A percentile compares a stretch with the other conserved stretches of the same genome.
These are phyloP conservation scores for Dioctria linearis DNA, from an alignment of 2,888 invertebrate species.

Conservation along the genomic window DNA sequence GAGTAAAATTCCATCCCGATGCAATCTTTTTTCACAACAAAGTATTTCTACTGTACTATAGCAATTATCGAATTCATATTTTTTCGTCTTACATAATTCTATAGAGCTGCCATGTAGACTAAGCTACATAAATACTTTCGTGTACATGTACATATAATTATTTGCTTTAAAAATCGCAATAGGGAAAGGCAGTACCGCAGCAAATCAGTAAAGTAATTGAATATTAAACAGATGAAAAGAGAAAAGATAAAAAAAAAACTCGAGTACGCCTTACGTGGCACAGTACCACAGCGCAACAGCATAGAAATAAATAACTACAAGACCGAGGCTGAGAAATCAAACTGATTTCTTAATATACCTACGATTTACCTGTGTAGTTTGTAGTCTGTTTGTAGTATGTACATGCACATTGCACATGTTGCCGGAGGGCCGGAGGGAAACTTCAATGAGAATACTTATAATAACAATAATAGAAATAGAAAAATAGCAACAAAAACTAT, in stretches of 20 bases:
- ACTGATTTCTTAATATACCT: neutral
- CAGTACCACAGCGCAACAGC: neutral
- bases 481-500: slow-evolving; percentile 29
- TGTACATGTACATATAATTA: neutral
- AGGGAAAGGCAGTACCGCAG: neutral
- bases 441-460: slow-evolving; percentile 45
- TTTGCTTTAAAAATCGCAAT: neutral
- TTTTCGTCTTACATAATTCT: too few relatives aligned
- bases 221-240: neutral
- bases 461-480: slow-evolving; percentile 50
- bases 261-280: neutral
- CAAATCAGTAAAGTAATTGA: neutral
- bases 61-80: too few relatives aligned
- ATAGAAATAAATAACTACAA: neutral
- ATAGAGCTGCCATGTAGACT: too few relatives aligned
- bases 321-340: neutral
- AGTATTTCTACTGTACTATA: too few relatives aligned
- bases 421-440: slow-evolving; percentile 19
- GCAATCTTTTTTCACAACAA: too few relatives aligned
- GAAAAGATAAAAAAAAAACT: neutral
- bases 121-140: too few relatives aligned
- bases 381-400: too few relatives aligned
- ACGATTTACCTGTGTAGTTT: neutral
- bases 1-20: too few relatives aligned
- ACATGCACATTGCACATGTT: too few relatives aligned